phyloP scores from a whole-genome alignment of 2,797 vertebrate species.

The Spinus olivaceus region DNA sequence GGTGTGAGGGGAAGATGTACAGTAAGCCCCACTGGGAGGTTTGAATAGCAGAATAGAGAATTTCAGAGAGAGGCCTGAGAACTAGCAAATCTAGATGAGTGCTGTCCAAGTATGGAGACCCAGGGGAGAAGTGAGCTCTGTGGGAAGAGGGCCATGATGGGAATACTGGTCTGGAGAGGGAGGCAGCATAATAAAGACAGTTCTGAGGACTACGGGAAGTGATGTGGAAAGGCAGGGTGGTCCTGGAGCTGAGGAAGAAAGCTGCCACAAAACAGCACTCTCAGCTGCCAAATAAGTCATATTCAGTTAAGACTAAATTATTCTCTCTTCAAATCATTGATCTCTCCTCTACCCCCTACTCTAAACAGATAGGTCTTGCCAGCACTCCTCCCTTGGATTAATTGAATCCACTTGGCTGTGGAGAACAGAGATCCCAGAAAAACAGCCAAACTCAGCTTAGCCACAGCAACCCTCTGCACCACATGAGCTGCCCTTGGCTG shows the following conservation, averaged over 20 bases:
- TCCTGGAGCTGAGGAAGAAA: not conserved
- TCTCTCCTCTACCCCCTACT: not conserved
- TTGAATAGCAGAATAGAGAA: not conserved
- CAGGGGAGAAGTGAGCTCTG: not conserved
- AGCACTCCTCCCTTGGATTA: conserved; percentile 22
- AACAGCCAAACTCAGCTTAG: not conserved
- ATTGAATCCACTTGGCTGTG: not conserved
- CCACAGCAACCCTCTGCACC: not conserved
- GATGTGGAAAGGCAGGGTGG: not conserved
- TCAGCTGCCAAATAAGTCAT: conserved; percentile 3
- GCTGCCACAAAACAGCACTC: not conserved
- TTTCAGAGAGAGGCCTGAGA: not conserved
- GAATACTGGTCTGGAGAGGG: not conserved
- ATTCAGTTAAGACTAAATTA: not conserved
- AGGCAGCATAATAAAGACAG: not conserved
- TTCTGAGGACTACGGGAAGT: not conserved
- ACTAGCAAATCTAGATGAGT: not conserved
- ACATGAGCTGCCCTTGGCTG: not conserved
- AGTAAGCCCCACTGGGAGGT: not conserved
- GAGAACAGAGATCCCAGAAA: not conserved
- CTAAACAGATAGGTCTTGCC: not conserved
- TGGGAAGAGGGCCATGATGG: not conserved
- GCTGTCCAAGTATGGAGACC: not conserved
- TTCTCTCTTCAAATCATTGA: not conserved
- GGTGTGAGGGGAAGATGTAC: rapidly evolving